Percentiles rank a stretch among this genome's conserved stretches.
These are phyloP conservation scores for Stomatorhinus walkeri DNA, from an alignment of 2,797 vertebrate genomes.

Conservation along the genomic window DNA sequence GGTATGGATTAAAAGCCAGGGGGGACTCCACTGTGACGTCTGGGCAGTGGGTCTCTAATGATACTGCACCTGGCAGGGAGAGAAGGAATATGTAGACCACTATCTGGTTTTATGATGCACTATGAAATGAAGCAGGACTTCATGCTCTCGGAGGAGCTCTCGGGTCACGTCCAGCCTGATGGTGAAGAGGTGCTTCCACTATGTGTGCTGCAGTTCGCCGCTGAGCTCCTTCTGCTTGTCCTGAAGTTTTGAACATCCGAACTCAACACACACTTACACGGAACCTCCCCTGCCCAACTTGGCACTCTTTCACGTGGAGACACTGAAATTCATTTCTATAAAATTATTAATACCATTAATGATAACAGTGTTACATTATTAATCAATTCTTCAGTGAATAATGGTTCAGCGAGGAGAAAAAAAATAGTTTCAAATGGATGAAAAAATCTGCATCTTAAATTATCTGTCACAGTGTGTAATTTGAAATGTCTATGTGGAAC, in stretches of 20 bases:
- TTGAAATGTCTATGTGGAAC: neutral
- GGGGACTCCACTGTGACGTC: constrained; percentile 33
- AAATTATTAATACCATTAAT: neutral
- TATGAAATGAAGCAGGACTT: neutral
- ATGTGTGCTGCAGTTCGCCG: neutral
- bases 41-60: constrained; percentile 15
- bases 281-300: neutral
- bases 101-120: neutral
- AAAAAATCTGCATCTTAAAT: neutral
- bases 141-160: neutral
- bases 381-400: neutral
- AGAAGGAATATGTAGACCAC: neutral
- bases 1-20: accelerated
- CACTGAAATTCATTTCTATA: neutral
- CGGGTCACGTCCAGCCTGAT: neutral
- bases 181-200: constrained; percentile 1
- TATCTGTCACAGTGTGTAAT: neutral
- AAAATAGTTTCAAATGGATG: neutral
- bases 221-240: neutral
- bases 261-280: constrained; percentile 5
- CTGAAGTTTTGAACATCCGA: neutral
- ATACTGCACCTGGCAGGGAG: constrained; percentile 33
- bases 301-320: neutral
- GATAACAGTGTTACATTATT: constrained; percentile 9
- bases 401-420: neutral